Percentiles rank a stretch among this genome's conserved stretches.
These are phyloP conservation scores for Tetranychus truncatus DNA, from an alignment of 2,888 invertebrate genomes.

Conservation along the genomic window DNA sequence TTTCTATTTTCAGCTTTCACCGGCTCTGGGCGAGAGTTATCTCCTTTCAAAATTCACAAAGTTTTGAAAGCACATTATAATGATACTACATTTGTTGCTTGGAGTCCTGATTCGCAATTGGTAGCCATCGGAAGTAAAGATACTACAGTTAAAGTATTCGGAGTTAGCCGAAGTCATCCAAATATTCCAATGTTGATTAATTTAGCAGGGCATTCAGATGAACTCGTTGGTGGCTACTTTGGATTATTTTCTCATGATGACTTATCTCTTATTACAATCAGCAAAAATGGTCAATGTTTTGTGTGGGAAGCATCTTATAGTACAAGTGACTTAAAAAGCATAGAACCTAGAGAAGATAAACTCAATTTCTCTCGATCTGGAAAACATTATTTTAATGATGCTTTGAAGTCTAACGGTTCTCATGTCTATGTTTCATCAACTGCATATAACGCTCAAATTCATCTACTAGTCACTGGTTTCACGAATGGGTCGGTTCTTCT, in stretches of 20 bases:
- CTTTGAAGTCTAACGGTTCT: constrained; percentile 32
- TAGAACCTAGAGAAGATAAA: constrained; percentile 29
- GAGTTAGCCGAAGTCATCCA: constrained; percentile 41
- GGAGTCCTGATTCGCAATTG: constrained; percentile 76
- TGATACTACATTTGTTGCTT: constrained; percentile 66
- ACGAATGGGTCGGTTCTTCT: constrained; percentile 76
- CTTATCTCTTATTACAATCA: constrained; percentile 45
- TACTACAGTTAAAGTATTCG: constrained; percentile 61
- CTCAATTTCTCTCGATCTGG: constrained; percentile 39
- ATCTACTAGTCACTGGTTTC: constrained; percentile 72
- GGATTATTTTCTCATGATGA: constrained; percentile 11
- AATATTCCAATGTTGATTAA: constrained; percentile 31
- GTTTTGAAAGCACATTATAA: constrained; percentile 64
- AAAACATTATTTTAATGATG: constrained; percentile 24
- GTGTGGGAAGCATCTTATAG: constrained; percentile 55
- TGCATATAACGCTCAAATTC: constrained; percentile 58
- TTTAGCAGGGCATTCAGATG: constrained; percentile 65
- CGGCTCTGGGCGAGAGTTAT: constrained; percentile 53
- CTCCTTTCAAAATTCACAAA: constrained; percentile 65
- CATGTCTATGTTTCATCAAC: constrained; percentile 52
- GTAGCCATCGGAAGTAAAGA: constrained; percentile 80
- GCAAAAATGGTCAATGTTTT: constrained; percentile 60
- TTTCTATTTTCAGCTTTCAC: neutral
- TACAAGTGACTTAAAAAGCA: neutral
- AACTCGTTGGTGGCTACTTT: constrained; percentile 52